A percentile compares a stretch with the other conserved stretches of the same genome.
phyloP scores from a whole-genome alignment of 2,888 invertebrate species.

The Heliconius hortense region DNA sequence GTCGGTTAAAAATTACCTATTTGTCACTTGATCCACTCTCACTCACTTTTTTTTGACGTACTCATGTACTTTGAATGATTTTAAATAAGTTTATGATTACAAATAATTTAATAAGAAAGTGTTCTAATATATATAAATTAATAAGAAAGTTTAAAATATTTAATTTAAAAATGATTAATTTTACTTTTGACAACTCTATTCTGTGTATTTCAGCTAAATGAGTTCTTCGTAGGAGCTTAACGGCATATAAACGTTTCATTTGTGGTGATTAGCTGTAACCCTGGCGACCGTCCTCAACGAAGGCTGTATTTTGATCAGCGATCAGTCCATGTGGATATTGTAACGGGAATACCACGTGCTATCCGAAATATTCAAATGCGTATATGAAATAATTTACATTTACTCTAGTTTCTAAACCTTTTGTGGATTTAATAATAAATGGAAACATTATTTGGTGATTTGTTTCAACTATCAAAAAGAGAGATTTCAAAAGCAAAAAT shows the following conservation, averaged over 20 bases:
- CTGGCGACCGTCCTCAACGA: slow-evolving; percentile 64
- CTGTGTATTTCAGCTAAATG: background rate
- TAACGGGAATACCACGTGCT: slow-evolving; percentile 27
- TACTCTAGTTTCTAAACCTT: background rate
- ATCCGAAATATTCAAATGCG: background rate
- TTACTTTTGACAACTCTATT: no score
- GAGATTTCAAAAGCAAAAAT: background rate
- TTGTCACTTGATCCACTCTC: no score
- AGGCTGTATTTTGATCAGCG: slow-evolving; percentile 69
- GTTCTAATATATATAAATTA: no score
- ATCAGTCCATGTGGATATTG: slow-evolving; percentile 69
- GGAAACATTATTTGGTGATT: background rate
- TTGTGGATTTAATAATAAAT: background rate
- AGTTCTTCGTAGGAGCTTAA: slow-evolving; percentile 25
- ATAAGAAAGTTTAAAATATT: no score
- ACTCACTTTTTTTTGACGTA: no score
- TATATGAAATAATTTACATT: background rate
- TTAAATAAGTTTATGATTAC: no score
- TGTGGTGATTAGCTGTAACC: slow-evolving; percentile 77
- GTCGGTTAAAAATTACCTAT: no score
- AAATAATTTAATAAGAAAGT: no score
- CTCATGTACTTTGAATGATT: no score
- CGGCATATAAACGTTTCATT: slow-evolving; percentile 69
- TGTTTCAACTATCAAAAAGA: background rate
- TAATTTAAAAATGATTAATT: no score